These are phyloP conservation scores for Sinodicranocentrus sp. DNA, from an alignment of 2,888 invertebrate genomes.

Conservation along the genomic window DNA sequence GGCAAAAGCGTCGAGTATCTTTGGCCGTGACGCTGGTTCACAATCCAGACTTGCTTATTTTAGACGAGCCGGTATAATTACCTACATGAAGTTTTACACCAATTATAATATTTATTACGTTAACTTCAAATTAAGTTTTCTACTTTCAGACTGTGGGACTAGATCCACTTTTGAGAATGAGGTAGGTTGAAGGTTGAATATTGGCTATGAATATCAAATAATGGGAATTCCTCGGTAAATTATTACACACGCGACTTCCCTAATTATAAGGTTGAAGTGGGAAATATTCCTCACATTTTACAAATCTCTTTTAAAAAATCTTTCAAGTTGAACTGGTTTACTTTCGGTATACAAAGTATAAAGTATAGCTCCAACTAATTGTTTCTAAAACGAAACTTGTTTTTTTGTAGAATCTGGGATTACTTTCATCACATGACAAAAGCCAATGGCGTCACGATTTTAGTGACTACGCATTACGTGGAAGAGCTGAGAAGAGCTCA, in stretches of 20 bases:
- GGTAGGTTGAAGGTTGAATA: no score
- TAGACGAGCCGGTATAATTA: conserved; percentile 88
- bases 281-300: no score
- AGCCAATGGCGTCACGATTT: conserved; percentile 7
- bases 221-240: no score
- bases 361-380: no score
- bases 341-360: no score
- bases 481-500: conserved; percentile 20
- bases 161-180: conserved; percentile 14
- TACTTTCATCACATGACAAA: conserved; percentile 18
- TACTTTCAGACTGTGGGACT: conserved; percentile 9
- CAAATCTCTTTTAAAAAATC: background rate
- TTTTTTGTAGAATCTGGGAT: conserved; percentile 54
- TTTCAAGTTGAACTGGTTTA: background rate
- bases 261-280: no score
- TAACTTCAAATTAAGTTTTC: no score
- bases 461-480: conserved; percentile 61
- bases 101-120: background rate
- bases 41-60: conserved; percentile 83
- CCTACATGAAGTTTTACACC: background rate
- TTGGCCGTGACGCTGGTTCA: conserved; percentile 79
- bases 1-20: conserved; percentile 79
- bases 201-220: no score
- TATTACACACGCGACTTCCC: no score
- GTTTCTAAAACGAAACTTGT: no score